Conservation (phyloP, 1,140 invertebrate genomes). For the Camponotus vicinus region DNA sequence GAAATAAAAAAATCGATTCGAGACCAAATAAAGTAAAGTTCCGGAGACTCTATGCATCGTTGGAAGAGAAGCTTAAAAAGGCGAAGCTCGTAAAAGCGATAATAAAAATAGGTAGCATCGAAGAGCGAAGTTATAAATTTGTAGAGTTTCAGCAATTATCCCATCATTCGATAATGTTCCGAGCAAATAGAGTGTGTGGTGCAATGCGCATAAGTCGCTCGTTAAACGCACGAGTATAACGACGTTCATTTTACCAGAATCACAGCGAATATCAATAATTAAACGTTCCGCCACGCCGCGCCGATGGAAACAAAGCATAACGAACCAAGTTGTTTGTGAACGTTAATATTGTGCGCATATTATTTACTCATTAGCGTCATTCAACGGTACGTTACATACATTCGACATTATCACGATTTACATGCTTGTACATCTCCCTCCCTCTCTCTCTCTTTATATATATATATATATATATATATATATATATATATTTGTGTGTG, state of each 20-base stretch:
- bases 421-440: conserved; percentile 30
- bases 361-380: conserved; percentile 76
- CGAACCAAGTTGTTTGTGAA: conserved; percentile 72
- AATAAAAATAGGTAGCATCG: not conserved
- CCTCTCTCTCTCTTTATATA: too few species aligned
- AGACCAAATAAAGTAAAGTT: not conserved
- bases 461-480: not conserved
- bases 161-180: conserved; percentile 40
- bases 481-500: not conserved
- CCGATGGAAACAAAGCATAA: conserved; percentile 67
- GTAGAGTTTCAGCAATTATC: conserved; percentile 57
- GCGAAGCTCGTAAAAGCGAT: conserved; percentile 13
- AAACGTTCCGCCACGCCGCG: conserved; percentile 40
- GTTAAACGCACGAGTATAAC: conserved; percentile 48
- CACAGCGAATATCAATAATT: conserved; percentile 74
- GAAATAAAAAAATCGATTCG: not conserved
- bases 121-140: conserved; percentile 30
- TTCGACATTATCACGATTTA: conserved; percentile 56
- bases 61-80: not conserved
- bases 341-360: conserved; percentile 69
- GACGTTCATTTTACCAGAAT: conserved; percentile 53
- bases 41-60: not conserved
- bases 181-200: conserved; percentile 34
- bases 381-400: conserved; percentile 66
- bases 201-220: conserved; percentile 52